Conservation (phyloP, 2,113 vertebrate genomes). For the Glaucidium brasilianum region DNA sequence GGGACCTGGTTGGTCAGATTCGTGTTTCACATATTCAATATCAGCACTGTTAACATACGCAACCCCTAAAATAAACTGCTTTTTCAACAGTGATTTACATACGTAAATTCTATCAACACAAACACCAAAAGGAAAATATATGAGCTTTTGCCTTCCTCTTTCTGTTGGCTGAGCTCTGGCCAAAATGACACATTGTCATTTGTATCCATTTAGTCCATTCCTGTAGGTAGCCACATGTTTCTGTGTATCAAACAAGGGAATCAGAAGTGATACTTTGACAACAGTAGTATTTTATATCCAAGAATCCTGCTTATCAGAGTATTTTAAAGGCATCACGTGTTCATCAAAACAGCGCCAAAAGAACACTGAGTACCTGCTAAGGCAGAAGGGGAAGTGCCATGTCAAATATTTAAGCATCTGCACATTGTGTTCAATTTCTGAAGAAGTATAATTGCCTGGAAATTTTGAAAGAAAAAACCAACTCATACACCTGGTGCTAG, state of each 20-base stretch:
- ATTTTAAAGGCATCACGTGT: background rate
- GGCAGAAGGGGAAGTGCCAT: background rate
- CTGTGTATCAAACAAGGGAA: background rate
- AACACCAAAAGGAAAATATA: background rate
- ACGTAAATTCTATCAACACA: background rate
- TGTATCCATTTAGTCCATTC: background rate
- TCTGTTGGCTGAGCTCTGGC: background rate
- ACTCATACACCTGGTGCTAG: background rate
- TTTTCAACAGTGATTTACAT: background rate
- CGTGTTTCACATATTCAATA: background rate
- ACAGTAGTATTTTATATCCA: background rate
- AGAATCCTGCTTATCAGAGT: background rate
- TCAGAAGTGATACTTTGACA: background rate
- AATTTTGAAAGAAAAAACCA: background rate
- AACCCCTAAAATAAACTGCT: background rate
- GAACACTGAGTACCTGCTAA: background rate
- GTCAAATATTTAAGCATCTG: background rate
- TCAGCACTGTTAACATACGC: background rate
- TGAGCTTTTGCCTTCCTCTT: background rate
- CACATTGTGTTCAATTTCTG: background rate
- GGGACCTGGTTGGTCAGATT: background rate
- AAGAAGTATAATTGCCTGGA: background rate
- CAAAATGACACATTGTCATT: background rate
- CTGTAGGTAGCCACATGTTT: background rate
- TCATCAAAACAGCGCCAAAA: background rate